phyloP scores from a whole-genome alignment of 1,140 invertebrate genomes.

The Callitettix versicolor region DNA sequence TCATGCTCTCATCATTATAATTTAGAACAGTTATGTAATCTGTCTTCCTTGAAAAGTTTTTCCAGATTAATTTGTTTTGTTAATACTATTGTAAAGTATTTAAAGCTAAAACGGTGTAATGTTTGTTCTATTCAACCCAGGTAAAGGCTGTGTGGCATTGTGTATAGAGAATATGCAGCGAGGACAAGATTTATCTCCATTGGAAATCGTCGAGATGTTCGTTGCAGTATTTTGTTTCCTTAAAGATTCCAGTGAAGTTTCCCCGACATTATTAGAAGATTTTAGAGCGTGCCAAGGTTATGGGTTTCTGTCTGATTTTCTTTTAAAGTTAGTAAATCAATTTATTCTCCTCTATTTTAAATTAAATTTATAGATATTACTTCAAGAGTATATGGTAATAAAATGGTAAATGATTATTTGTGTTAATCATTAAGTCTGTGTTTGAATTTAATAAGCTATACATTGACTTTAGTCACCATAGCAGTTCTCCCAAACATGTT shows the following conservation, averaged over 20 bases:
- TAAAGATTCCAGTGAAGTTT: constrained; percentile 96
- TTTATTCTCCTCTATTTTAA: background rate
- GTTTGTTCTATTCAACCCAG: constrained; percentile 43
- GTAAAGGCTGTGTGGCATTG: constrained; percentile 86
- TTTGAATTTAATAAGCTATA: background rate
- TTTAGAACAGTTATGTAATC: no score
- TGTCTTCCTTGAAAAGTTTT: no score
- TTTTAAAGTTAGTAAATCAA: constrained; percentile 66
- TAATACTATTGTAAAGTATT: no score
- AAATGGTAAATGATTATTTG: no score
- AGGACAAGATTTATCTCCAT: constrained; percentile 79
- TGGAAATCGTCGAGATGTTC: constrained; percentile 97
- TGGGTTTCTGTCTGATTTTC: constrained; percentile 85
- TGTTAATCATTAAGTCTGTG: no score
- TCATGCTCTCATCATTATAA: no score
- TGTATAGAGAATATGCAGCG: constrained; percentile 97
- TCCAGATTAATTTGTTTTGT: no score
- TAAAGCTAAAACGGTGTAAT: no score
- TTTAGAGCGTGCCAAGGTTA: constrained; percentile 92
- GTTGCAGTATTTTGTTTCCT: constrained; percentile 95
- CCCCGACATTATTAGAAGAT: constrained; percentile 88
- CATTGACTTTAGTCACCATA: background rate
- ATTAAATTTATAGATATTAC: no score
- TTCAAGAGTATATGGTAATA: no score
- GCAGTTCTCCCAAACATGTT: no score